Base-by-base conservation (phyloP, 2,888 invertebrate genomes). In the Drosophila lutescens region DNA sequence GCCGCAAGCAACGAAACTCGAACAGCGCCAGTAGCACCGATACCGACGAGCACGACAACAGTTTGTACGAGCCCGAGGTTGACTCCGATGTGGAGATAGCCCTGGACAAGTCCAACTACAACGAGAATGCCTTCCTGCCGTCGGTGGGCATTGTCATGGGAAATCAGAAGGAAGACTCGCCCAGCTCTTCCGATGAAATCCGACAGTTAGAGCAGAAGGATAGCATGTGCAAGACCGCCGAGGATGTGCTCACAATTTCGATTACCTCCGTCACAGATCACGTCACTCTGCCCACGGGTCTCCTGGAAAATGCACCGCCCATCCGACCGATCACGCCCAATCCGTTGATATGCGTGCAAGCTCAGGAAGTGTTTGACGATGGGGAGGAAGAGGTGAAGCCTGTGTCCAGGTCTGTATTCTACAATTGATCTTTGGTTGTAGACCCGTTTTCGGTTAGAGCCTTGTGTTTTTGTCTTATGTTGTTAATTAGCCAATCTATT, bases 121-220 rank as follows among this genome's bases (percentile, higher is more conserved):
- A 91, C 17, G 91, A 92, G 76, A 92, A 94, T 63, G 92, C 94
- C 7, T 95, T 95, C 78, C 90, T 95, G 17, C 94, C 96, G 0
- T 93, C 94, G 70, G 93, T 95, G 53, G 94, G 95, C n/a, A 95
- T 95, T 69, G 94, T 95, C 0, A 94, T 95, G 93, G 91, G 91
- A 38, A 86, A 89, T 26, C 89, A 89, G 47, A 89, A 86, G 40
- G 89, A 77, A 57, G 77, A 78, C 56, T 75, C 77, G 50, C 76
- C 77, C n/a, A 71, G 68, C 4, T 74, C 79, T 0, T 76, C 87
- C 17, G 69, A 77, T 17, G 77, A 74, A 4, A 77, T 91, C 56
- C 88, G 85, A 80, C 91, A 89, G 10, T 76, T 93, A 47, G 91
- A 91, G 72, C 90, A 92, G 53, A 93, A 93, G 78, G 92, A 93